Conservation (phyloP, 2,888 invertebrate genomes). For the Mycalesis mineus region DNA sequence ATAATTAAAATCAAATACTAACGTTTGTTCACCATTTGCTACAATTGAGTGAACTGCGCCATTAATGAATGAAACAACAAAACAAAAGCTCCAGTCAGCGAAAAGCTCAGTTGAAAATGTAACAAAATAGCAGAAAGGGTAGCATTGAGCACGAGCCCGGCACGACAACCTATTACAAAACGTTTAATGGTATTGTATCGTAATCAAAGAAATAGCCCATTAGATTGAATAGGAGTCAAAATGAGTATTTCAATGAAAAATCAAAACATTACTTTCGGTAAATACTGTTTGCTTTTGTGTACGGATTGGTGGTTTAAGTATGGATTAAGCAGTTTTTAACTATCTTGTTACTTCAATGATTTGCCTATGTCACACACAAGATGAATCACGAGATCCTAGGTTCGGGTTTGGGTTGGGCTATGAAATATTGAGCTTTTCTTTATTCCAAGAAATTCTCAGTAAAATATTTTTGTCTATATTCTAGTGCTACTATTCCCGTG, state of each 20-base stretch:
- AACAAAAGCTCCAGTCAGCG: background rate
- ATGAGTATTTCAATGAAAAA: slow-evolving; percentile 12
- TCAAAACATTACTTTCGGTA: background rate
- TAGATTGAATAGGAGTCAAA: slow-evolving; percentile 15
- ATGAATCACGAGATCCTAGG: too few relatives aligned
- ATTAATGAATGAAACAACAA: background rate
- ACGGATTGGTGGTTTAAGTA: too few relatives aligned
- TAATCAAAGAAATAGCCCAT: slow-evolving; percentile 13
- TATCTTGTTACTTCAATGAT: too few relatives aligned
- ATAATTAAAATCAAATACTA: background rate
- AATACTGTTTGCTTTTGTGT: too few relatives aligned
- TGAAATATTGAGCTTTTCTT: too few relatives aligned
- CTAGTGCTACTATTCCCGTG: too few relatives aligned
- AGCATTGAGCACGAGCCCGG: slow-evolving; percentile 52
- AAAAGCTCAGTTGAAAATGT: slow-evolving; percentile 6
- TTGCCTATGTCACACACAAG: too few relatives aligned
- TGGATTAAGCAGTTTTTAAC: too few relatives aligned
- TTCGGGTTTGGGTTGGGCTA: too few relatives aligned
- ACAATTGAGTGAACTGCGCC: background rate
- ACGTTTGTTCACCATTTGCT: background rate
- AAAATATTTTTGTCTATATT: too few relatives aligned
- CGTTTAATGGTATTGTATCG: slow-evolving; percentile 9
- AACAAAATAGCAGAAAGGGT: slow-evolving; percentile 1
- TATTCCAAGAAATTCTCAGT: too few relatives aligned
- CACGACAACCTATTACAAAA: slow-evolving; percentile 28